phyloP scores from a whole-genome alignment of 2,888 invertebrate genomes.

The Bruchidius siliquastri region DNA sequence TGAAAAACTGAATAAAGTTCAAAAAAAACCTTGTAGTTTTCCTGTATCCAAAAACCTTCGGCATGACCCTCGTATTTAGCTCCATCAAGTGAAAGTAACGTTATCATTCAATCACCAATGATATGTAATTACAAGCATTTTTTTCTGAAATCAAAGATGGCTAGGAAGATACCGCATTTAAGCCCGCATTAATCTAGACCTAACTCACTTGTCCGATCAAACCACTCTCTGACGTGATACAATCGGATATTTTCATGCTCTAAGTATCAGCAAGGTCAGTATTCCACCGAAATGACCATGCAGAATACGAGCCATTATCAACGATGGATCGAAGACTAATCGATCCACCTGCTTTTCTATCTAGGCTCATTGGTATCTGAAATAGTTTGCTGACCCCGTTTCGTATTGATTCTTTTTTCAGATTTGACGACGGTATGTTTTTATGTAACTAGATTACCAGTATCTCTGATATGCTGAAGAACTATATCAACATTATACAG shows the following conservation, averaged over 20 bases:
- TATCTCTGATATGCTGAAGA: too few relatives aligned
- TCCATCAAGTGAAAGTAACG: neutral
- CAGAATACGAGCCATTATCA: neutral
- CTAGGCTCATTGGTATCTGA: neutral
- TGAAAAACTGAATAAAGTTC: too few relatives aligned
- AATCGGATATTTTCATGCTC: neutral
- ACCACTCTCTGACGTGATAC: neutral
- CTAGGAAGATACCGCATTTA: neutral
- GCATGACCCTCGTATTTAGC: too few relatives aligned
- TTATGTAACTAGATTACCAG: too few relatives aligned
- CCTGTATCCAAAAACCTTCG: too few relatives aligned
- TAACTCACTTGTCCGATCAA: neutral
- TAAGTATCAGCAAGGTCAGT: neutral
- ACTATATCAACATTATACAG: too few relatives aligned
- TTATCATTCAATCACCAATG: neutral
- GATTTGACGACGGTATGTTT: too few relatives aligned
- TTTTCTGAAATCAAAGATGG: neutral
- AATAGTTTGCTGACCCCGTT: neutral
- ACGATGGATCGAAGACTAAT: neutral
- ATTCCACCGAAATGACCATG: neutral
- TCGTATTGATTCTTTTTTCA: neutral
- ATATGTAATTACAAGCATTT: neutral
- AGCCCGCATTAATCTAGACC: neutral
- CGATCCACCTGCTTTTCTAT: neutral
- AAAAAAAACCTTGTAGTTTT: too few relatives aligned